Percentiles rank a stretch among this genome's conserved stretches.
Conservation (phyloP, 1,140 invertebrate species). For the Limonius californicus region DNA sequence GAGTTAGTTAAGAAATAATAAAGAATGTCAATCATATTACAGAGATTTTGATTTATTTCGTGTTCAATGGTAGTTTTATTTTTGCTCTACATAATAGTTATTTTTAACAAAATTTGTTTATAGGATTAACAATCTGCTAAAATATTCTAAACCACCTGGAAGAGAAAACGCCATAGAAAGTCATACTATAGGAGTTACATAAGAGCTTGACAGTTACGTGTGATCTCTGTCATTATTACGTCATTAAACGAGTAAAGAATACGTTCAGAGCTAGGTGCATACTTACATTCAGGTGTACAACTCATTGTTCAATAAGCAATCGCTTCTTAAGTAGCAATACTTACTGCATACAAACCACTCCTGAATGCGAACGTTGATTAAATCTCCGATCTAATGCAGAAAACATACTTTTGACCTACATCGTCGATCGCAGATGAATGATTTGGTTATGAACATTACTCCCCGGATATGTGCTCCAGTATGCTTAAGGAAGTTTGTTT, state of each 20-base stretch:
- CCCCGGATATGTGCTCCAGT: too few relatives aligned
- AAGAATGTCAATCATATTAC: too few relatives aligned
- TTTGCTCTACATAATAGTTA: too few relatives aligned
- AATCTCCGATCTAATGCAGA: background rate
- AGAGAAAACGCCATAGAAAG: background rate
- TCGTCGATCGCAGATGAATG: too few relatives aligned
- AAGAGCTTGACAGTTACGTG: background rate
- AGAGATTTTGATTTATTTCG: too few relatives aligned
- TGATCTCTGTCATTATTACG: background rate
- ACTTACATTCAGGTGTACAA: background rate
- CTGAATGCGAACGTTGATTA: background rate
- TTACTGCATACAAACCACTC: background rate
- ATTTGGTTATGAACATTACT: too few relatives aligned
- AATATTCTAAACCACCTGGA: too few relatives aligned
- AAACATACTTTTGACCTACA: background rate
- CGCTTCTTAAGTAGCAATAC: background rate
- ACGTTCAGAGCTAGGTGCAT: background rate
- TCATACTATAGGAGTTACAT: background rate
- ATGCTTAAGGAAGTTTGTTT: background rate
- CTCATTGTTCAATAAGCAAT: background rate
- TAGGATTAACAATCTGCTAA: too few relatives aligned
- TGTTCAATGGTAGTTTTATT: too few relatives aligned
- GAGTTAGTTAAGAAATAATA: too few relatives aligned
- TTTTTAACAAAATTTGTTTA: too few relatives aligned
- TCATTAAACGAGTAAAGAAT: constrained; percentile 4